Evolutionary conservation across 1,140 invertebrate genomes (phyloP).

Genomic region (Anagrus nilaparvatae): DNA sequence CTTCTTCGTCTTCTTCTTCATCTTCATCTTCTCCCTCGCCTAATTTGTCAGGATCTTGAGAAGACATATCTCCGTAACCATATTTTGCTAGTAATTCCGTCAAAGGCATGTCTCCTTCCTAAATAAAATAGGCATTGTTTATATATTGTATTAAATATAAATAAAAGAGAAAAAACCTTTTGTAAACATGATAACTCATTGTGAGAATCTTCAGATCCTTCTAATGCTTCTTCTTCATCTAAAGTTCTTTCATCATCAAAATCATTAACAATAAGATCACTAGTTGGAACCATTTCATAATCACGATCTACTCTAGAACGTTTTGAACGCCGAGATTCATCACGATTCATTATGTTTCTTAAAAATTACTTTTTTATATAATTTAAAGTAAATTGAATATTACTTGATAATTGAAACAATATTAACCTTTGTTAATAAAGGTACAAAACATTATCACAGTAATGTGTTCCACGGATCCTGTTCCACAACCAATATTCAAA

Average conservation of each 20-base stretch:
- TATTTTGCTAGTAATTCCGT: conserved; percentile 85
- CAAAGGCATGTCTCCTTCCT: conserved; percentile 84
- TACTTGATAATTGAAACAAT: too few species aligned
- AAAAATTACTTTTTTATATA: too few species aligned
- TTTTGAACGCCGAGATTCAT: conserved; percentile 14
- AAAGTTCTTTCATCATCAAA: conserved; percentile 93
- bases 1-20: conserved; percentile 30
- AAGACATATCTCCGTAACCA: conserved; percentile 48
- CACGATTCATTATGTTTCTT: too few species aligned
- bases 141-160: conserved; percentile 11
- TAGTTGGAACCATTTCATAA: conserved; percentile 59
- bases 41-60: conserved; percentile 25
- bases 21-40: conserved; percentile 41
- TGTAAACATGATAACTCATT: conserved; percentile 82
- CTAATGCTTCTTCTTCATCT: conserved; percentile 92
- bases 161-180: conserved; percentile 46
- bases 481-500: too few species aligned
- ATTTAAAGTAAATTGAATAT: too few species aligned
- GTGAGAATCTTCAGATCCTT: conserved; percentile 74
- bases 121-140: conserved; percentile 11
- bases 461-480: too few species aligned
- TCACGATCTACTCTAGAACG: conserved; percentile 36
- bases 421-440: too few species aligned
- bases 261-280: conserved; percentile 92
- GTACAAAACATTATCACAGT: too few species aligned